Evolutionary conservation across 2,888 invertebrate species (phyloP), one percentile per base, ranked within the genome.

Genomic region (Pseudeuparius sepicola): DNA sequence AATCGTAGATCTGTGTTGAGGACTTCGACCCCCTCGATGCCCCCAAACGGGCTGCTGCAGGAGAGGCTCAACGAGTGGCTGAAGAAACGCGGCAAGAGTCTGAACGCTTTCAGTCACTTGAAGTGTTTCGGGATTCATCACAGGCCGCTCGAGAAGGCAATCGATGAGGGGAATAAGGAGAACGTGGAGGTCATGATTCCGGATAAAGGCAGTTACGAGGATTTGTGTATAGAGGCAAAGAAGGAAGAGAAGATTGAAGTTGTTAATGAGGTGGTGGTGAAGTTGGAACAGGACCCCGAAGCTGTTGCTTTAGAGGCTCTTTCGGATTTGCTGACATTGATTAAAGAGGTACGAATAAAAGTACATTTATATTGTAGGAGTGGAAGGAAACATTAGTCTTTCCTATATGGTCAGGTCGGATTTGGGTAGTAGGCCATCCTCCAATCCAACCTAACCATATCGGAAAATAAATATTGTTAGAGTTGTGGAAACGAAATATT

Each of bases 281-380:
- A 71, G 44, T 54, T 65, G 31, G 65, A 66, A 0, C 54, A 58
- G 3, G 41, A 47, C 14, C 46, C 52, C 5, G 48, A 52, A 14
- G 37, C 42, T 4, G 30, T 71, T 15, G 53, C 69, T 1, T 46
- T 59, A 1, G 70, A 67, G 2, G 68, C 71, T 0, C 47, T 73
- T 41, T 62, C 59, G 44, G 71, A 73, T 50, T 50, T 73, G 11
- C 63, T 67, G 0, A 64, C 66, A 36, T 45, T 74, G 30, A 54
- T 73, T 39, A 49, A 59, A 34, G 71, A 71, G 57, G 73, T 72
- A 53, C n/a, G n/a, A n/a, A n/a, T n/a, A n/a, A n/a, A n/a, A n/a
- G n/a, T n/a, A n/a, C n/a, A n/a, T n/a, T n/a, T n/a, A n/a, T n/a
- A n/a, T n/a, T n/a, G n/a, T n/a, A n/a, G n/a, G n/a, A n/a, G n/a